These are phyloP conservation scores for Rhizoglyphus robini DNA, from an alignment of 1,140 invertebrate species.

Conservation along the genomic window DNA sequence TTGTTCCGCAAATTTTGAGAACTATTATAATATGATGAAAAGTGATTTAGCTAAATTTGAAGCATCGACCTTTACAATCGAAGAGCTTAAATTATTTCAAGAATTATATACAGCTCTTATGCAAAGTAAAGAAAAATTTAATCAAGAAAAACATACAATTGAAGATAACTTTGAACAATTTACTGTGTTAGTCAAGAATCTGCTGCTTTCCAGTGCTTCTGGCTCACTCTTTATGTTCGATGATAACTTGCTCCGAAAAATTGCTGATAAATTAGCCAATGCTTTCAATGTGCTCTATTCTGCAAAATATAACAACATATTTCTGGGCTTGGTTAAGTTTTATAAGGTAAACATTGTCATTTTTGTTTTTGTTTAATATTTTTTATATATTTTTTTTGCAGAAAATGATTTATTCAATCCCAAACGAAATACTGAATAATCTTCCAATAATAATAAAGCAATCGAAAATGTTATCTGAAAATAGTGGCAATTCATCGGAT, in stretches of 20 bases:
- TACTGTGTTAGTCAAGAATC: too few species aligned
- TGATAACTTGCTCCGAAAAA: not conserved
- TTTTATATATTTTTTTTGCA: not conserved
- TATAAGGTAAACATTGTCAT: not conserved
- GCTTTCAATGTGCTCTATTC: not conserved
- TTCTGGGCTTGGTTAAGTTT: not conserved
- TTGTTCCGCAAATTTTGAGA: not conserved
- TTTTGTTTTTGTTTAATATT: not conserved
- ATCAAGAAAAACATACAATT: not conserved
- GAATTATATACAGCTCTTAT: not conserved
- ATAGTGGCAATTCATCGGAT: not conserved
- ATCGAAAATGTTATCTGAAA: not conserved
- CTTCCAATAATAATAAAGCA: not conserved
- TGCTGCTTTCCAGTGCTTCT: too few species aligned
- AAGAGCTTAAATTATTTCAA: not conserved
- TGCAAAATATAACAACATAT: not conserved
- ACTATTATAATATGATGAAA: not conserved
- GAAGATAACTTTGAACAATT: not conserved
- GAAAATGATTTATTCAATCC: not conserved
- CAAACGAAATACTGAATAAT: not conserved
- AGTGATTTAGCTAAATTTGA: not conserved
- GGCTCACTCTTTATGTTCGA: not conserved
- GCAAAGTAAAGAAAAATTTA: not conserved
- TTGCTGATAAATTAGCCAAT: not conserved
- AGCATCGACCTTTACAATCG: not conserved